Conservation (phyloP, 1,140 invertebrate genomes). For the Vollenhovia emeryi region DNA sequence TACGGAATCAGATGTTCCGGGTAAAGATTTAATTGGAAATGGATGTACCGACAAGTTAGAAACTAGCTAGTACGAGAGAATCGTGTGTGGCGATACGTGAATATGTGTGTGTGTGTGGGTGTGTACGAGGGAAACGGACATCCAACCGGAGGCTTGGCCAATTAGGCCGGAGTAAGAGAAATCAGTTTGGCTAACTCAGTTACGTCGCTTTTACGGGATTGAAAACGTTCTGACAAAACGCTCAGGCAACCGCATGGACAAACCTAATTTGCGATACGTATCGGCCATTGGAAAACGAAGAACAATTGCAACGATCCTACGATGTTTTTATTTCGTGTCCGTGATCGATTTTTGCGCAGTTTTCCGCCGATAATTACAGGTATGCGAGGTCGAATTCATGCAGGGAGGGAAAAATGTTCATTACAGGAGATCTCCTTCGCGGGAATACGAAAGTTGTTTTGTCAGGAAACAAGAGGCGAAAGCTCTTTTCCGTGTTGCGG, state of each 20-base stretch:
- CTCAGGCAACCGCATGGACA: conserved; percentile 56
- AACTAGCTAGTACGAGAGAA: conserved; percentile 16
- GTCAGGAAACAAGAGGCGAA: not conserved
- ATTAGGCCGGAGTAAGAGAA: conserved; percentile 72
- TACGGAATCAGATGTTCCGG: conserved; percentile 35
- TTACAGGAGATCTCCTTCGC: not conserved
- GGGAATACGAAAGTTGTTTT: not conserved
- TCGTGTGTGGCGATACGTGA: conserved; percentile 10
- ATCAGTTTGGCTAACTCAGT: conserved; percentile 73
- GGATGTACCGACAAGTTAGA: conserved; percentile 47
- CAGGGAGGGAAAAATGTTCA: not conserved
- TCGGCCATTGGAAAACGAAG: conserved; percentile 44
- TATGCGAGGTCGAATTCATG: conserved; percentile 2
- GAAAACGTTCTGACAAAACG: conserved; percentile 74
- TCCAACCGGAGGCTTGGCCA: conserved; percentile 67
- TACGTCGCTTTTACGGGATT: conserved; percentile 74
- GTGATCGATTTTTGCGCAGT: conserved; percentile 21
- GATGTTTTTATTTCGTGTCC: conserved; percentile 3
- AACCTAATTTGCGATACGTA: conserved; percentile 68
- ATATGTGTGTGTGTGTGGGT: not conserved
- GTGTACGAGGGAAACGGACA: conserved; percentile 46
- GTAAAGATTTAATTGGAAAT: conserved; percentile 58
- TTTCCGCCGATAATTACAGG: not conserved
- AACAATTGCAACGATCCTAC: conserved; percentile 44
- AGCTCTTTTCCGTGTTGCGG: not conserved